phyloP scores from a whole-genome alignment of 2,888 invertebrate species.

The Halocaridina rubra region DNA sequence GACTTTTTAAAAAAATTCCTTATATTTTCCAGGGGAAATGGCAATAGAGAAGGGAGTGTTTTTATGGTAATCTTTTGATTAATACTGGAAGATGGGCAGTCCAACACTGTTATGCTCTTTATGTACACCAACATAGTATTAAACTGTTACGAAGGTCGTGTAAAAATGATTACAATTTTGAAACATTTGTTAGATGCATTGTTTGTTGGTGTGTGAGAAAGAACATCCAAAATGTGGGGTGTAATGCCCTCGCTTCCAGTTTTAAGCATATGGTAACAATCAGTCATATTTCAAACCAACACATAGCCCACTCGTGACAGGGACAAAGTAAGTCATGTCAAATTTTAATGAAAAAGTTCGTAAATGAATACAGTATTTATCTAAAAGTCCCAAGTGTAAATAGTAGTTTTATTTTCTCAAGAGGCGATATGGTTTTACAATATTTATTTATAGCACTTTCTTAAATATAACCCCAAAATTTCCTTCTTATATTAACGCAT shows the following conservation, averaged over 20 bases:
- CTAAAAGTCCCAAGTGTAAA: slow-evolving; percentile 27
- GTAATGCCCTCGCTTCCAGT: background rate
- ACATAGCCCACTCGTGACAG: background rate
- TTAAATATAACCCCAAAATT: slow-evolving; percentile 56
- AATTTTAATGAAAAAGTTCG: background rate
- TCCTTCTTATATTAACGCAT: slow-evolving; percentile 52
- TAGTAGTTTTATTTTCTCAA: slow-evolving; percentile 54
- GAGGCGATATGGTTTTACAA: slow-evolving; percentile 59
- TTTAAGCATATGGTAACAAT: background rate
- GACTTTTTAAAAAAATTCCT: no score
- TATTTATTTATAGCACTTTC: slow-evolving; percentile 60
- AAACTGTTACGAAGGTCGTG: background rate
- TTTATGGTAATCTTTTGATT: no score
- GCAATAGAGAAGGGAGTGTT: no score
- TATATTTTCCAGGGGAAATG: no score
- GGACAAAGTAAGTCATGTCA: no score
- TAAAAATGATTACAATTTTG: background rate
- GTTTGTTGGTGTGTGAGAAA: no score
- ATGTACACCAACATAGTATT: no score
- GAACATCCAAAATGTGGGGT: no score
- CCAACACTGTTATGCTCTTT: no score
- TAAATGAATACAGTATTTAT: no score
- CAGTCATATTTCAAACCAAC: background rate
- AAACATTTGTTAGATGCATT: background rate
- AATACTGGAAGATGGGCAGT: no score